phyloP scores from a whole-genome alignment of 2,888 invertebrate species.

The Coenonympha glycerion region DNA sequence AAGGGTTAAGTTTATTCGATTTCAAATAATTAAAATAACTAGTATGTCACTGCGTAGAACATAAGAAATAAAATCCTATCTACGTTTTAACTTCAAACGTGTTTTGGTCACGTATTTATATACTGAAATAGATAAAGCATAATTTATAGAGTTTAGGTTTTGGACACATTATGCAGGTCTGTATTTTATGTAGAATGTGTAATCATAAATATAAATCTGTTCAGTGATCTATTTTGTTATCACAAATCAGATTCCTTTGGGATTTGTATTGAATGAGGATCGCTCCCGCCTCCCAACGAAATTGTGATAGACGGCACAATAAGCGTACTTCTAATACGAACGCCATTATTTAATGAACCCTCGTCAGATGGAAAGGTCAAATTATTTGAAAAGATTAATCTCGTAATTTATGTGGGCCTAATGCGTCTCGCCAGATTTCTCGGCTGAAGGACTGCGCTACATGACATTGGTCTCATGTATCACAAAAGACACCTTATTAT shows the following conservation, averaged over 20 bases:
- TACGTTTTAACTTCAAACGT: constrained; percentile 9
- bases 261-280: constrained; percentile 39
- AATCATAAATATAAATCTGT: constrained; percentile 2
- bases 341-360: constrained; percentile 75
- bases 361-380: constrained; percentile 75
- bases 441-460: constrained; percentile 51
- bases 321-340: constrained; percentile 67
- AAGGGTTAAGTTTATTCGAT: background rate
- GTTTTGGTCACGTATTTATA: constrained; percentile 13
- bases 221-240: constrained; percentile 13
- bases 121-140: background rate
- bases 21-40: background rate
- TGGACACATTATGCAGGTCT: background rate
- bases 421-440: constrained; percentile 63
- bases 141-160: background rate
- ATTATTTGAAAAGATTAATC: constrained; percentile 76
- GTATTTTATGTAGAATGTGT: background rate
- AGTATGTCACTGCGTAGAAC: constrained; percentile 12
- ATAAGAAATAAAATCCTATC: constrained; percentile 9
- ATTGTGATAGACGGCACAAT: constrained; percentile 73
- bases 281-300: constrained; percentile 58
- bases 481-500: constrained; percentile 44
- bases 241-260: constrained; percentile 21
- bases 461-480: constrained; percentile 58
- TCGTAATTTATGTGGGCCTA: constrained; percentile 70